Evolutionary conservation across 2,888 invertebrate genomes (phyloP).

Genomic region (Schrankia costaestrigalis): DNA sequence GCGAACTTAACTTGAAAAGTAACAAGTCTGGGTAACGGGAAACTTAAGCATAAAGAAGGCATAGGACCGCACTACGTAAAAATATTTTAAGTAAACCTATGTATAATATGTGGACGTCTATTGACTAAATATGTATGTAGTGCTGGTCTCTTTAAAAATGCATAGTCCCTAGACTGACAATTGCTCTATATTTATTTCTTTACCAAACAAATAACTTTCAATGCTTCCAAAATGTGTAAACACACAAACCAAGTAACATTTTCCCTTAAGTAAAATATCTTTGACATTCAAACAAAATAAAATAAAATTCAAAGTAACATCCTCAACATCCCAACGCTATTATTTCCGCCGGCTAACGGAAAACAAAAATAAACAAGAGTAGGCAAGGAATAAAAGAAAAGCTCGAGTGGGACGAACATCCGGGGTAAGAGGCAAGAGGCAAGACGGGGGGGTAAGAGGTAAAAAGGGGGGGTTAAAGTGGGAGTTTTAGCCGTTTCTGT

Average conservation of each 20-base stretch:
- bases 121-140: too few relatives aligned
- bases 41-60: too few relatives aligned
- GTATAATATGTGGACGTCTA: too few relatives aligned
- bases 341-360: constrained; percentile 75
- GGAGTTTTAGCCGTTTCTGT: constrained; percentile 38
- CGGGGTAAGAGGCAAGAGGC: constrained; percentile 48
- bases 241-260: background rate
- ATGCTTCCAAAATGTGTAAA: too few relatives aligned
- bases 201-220: too few relatives aligned
- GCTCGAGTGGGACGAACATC: constrained; percentile 74
- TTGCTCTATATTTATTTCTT: too few relatives aligned
- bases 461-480: constrained; percentile 23
- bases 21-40: too few relatives aligned
- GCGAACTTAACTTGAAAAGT: too few relatives aligned
- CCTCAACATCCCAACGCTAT: constrained; percentile 57
- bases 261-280: background rate
- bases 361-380: constrained; percentile 79
- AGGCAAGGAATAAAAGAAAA: constrained; percentile 76
- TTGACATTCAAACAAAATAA: constrained; percentile 3
- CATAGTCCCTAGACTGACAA: too few relatives aligned
- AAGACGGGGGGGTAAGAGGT: constrained; percentile 20
- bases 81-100: too few relatives aligned
- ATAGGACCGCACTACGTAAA: too few relatives aligned
- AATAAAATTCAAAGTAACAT: constrained; percentile 28
- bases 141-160: too few relatives aligned